Percentiles rank a stretch among this genome's conserved stretches.
These are phyloP conservation scores for Dendrolimus punctatus DNA, from an alignment of 1,140 invertebrate genomes.

Conservation along the genomic window DNA sequence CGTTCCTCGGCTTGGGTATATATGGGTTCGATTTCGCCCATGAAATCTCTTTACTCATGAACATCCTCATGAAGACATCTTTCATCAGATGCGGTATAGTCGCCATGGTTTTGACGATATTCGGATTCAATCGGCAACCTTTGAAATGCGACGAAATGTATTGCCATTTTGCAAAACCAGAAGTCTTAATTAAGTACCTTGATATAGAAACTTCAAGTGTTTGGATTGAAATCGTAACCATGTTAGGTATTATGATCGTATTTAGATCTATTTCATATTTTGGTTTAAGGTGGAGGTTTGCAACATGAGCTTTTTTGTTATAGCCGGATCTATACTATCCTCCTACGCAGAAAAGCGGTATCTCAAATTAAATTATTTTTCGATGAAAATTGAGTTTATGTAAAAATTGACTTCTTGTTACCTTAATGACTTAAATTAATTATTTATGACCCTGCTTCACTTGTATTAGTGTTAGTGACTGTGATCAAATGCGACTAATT, in stretches of 20 bases:
- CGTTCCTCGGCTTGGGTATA: conserved; percentile 76
- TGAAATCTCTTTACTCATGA: conserved; percentile 73
- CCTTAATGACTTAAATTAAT: no score
- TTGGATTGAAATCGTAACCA: conserved; percentile 68
- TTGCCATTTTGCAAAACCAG: conserved; percentile 75
- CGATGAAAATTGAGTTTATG: no score
- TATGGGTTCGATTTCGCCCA: conserved; percentile 79
- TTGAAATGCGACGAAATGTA: conserved; percentile 75
- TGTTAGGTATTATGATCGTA: conserved; percentile 67
- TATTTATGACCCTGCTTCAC: no score
- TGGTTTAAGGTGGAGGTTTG: conserved; percentile 70
- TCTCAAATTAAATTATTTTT: no score
- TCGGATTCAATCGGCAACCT: conserved; percentile 72
- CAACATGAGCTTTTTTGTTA: conserved; percentile 54
- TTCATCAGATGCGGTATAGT: conserved; percentile 77
- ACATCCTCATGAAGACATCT: conserved; percentile 74
- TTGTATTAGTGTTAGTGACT: no score
- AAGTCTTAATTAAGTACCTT: conserved; percentile 72
- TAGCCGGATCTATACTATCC: neutral
- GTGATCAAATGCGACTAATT: no score
- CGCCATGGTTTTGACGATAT: conserved; percentile 73
- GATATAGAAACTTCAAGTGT: conserved; percentile 72
- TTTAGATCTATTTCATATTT: conserved; percentile 72
- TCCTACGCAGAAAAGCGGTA: no score
- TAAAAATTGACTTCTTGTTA: no score